Base-by-base conservation (phyloP, 2,888 invertebrate species). In the Ormyrus pomaceus region DNA sequence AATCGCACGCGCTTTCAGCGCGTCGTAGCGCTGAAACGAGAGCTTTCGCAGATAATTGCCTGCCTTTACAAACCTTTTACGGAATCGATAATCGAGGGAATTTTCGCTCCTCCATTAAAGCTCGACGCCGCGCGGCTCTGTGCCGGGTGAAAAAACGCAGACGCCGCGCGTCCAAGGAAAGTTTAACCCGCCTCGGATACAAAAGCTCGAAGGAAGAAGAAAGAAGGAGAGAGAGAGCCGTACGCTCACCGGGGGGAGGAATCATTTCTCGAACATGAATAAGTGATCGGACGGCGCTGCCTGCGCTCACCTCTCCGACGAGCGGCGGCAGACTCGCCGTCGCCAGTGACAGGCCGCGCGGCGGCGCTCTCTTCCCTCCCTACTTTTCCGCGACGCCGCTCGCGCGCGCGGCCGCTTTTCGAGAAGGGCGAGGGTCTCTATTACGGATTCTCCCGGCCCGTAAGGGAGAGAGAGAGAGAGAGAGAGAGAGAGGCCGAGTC, bases 221-320 rank as follows among this genome's bases (percentile, higher is more conserved):
- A 7, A 45, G 53, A 10, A 10, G 66, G 51, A 19, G 48, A 46
- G 46, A 58, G 68, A 59, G 56, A 69, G 61, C 55, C 51, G 8
- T n/a, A 56, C 53, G 64, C 48, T 51, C 59, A 34, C 65, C 81
- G 83, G 85, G 85, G 85, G 85, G 83, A 85, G 84, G 85, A 88
- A 87, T 88, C 88, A 87, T 88, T 88, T 88, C 85, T 85, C 85
- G 85, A 82, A 80, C 84, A 88, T 88, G 88, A 88, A 88, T 88
- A 88, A 88, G 84, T 87, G 88, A 88, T 87, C 85, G 86, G 83
- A 4, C 83, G 82, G 82, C 85, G 84, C 82, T 82, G 81, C 82
- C 78, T 82, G 81, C 73, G 83, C 81, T 81, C 83, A 53, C 56
- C 48, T 48, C 13, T 85, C 83, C 83, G 82, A 83, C 76, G 81